Base-by-base conservation (phyloP, 2,797 vertebrate genomes). In the Lepus oiostolus region DNA sequence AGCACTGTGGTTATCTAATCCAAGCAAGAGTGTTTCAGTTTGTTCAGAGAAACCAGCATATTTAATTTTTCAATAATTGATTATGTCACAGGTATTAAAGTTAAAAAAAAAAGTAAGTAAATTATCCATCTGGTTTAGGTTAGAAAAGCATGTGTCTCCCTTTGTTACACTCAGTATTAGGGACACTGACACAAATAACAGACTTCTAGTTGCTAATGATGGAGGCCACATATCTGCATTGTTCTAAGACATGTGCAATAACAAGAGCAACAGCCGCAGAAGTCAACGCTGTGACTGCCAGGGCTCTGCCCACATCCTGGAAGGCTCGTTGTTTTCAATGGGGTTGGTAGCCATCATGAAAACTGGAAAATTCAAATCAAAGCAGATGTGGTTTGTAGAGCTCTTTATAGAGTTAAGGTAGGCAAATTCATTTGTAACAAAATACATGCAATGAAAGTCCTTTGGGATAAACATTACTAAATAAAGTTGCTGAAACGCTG, bases 401-500 rank as follows among this genome's bases (percentile, higher is more conserved):
- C 24, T 89, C 74, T 91, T 70, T 65, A 58, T 4, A 94, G 62
- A 92, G 77, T 93, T 87, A 93, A 94, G 72, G 79, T 88, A 94
- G 93, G 82, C 93, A 93, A 42, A 91, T 82, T 88, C 60, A 90
- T 91, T 77, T 95, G 79, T 90, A 94, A 90, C 89, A 95, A 96
- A 96, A 84, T 82, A 74, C 9, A 63, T 0, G 4, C 62, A 92
- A 19, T 0, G 67, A 81, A 77, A 92, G 67, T 76, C 88, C 76
- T 81, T 90, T 67, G 75, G 88, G 65, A 82, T 92, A 95, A 94
- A 90, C 80, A 84, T 93, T 77, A 65, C 58, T 90, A 96, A 95
- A 95, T 76, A 63, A 90, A 94, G 42, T 94, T 96, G 88, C 83
- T 96, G 89, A 95, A 96, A 93, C 67, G 4, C 68, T 88, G 87